Base-by-base conservation (phyloP, 1,140 invertebrate species). In the Musca vetustissima region DNA sequence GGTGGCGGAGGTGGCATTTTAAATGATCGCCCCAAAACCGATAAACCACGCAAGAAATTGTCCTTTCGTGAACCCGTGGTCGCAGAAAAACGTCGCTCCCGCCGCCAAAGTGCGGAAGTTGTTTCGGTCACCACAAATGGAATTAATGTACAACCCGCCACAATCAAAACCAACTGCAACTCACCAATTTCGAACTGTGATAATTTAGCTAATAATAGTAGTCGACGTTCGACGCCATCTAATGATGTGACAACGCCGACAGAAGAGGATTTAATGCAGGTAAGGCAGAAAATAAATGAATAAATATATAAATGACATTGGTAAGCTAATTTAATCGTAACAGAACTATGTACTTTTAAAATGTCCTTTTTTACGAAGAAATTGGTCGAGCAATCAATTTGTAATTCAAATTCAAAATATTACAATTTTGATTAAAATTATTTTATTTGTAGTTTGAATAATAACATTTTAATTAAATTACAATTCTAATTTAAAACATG, bases 21-120 rank as follows among this genome's bases (percentile, higher is more conserved):
- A 72, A 70, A 73, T 67, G 79, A 80, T 36, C 75, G 73, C 3
- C 76, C 79, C 59, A 78, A 76, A 55, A 83, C 84, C 19, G 88
- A 91, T 65, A 87, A 89, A 72, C 92, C 92, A 0, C 84, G 92
- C 22, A 95, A 94, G 81, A 95, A 95, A 75, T 83, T 94, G 1
- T 93, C 92, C 0, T 95, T 94, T 77, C 88, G 92, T 67, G 92
- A 94, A 74, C 93, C 93, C 1, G 92, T 81, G 28, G 77, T 78
- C 1, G 55, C 67, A 64, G 77, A 74, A 14, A 74, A 72, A 71
- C 71, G 69, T 25, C 57, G 77, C 0, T 69, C 76, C 49, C 69
- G 79, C 47, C 75, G 79, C 50, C 76, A 73, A 69, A 81, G 79
- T 4, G 61, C 21, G 0, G 50, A 68, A 21, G 57, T 28, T 22